Conservation (phyloP, 1,140 invertebrate genomes). For the Drosophila melanica region DNA sequence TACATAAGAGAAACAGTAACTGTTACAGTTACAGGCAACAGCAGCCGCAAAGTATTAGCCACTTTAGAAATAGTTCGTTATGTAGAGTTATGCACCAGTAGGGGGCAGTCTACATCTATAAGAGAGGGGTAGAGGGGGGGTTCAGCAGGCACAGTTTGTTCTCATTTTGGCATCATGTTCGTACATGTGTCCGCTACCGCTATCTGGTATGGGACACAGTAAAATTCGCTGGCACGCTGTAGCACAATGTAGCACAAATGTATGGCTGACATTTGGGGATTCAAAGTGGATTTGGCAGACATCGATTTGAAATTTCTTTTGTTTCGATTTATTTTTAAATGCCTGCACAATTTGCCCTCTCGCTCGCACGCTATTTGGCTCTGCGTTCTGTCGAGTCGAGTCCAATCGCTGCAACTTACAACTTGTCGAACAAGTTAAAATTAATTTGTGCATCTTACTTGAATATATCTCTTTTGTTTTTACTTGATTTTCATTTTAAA, state of each 20-base stretch:
- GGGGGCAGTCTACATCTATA: neutral
- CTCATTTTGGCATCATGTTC: constrained; percentile 15
- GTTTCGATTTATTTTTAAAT: constrained; percentile 60
- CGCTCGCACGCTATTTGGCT: constrained; percentile 8
- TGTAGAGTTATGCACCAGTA: neutral
- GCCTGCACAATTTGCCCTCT: constrained; percentile 8
- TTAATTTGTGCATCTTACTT: constrained; percentile 9
- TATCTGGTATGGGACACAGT: neutral
- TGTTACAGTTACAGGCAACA: neutral
- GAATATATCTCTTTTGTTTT: neutral
- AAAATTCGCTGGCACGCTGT: constrained; percentile 15
- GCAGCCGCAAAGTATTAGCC: constrained; percentile 26
- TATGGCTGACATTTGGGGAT: constrained; percentile 70
- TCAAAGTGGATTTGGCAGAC: constrained; percentile 50
- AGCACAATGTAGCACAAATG: constrained; percentile 54
- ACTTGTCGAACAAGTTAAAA: constrained; percentile 40
- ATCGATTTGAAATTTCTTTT: constrained; percentile 53
- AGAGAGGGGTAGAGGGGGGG: neutral
- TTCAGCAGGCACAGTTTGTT: too few species aligned
- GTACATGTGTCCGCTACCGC: constrained; percentile 6
- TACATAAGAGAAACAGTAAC: neutral
- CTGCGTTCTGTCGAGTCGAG: constrained; percentile 18
- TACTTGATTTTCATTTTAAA: too few species aligned
- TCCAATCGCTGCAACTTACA: constrained; percentile 33
- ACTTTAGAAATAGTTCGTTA: constrained; percentile 1